Percentiles rank a stretch among this genome's conserved stretches.
Conservation (phyloP, 2,888 invertebrate genomes). For the Chrysolina americana region DNA sequence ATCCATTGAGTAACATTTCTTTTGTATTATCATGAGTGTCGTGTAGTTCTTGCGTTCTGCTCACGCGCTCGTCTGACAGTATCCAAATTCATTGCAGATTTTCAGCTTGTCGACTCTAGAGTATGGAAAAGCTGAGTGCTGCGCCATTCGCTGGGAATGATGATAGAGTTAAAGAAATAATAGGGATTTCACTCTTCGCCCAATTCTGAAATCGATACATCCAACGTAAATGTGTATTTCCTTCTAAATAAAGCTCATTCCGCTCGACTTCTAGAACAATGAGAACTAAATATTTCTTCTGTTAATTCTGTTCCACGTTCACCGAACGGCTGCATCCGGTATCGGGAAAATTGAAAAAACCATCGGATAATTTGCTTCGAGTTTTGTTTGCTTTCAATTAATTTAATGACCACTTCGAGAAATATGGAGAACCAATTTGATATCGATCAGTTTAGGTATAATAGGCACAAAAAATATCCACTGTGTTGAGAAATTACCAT, state of each 20-base stretch:
- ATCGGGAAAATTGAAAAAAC: conserved; percentile 7
- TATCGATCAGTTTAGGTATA: too few relatives aligned
- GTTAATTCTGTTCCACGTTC: conserved; percentile 20
- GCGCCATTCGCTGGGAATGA: conserved; percentile 67
- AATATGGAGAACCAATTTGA: background rate
- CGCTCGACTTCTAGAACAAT: conserved; percentile 21
- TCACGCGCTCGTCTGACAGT: conserved; percentile 62
- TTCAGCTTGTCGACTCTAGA: conserved; percentile 69
- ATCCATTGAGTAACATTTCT: conserved; percentile 3
- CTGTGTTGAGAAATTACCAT: too few relatives aligned
- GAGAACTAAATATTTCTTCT: conserved; percentile 28
- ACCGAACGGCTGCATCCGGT: conserved; percentile 16
- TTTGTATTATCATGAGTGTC: conserved; percentile 7
- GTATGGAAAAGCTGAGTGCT: conserved; percentile 68
- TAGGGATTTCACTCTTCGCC: conserved; percentile 67
- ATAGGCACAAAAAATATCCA: too few relatives aligned
- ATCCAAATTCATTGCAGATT: conserved; percentile 71
- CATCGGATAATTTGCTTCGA: conserved; percentile 9
- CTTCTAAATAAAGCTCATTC: conserved; percentile 50
- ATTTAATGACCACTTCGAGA: background rate
- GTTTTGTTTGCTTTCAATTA: conserved; percentile 19
- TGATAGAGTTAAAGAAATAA: conserved; percentile 69
- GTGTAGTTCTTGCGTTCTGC: conserved; percentile 54
- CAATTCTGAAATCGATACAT: conserved; percentile 68
- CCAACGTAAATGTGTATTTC: conserved; percentile 63